Evolutionary conservation across 2,888 invertebrate species (phyloP).

Genomic region (Patella caerulea): DNA sequence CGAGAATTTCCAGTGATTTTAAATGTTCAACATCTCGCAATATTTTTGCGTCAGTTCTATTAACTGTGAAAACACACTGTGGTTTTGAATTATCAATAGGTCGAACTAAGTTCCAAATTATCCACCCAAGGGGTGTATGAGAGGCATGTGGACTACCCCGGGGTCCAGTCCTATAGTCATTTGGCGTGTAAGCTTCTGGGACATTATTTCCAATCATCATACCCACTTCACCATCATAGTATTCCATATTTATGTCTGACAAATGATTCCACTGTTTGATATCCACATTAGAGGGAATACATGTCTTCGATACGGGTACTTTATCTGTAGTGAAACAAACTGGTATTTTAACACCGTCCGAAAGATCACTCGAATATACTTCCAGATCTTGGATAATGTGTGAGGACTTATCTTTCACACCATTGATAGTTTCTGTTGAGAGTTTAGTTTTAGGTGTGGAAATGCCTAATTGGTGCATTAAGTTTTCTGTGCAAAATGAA

Average conservation of each 20-base stretch:
- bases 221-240: slow-evolving; percentile 17
- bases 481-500: neutral
- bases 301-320: slow-evolving; percentile 10
- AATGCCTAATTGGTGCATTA: neutral
- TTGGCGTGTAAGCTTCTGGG: slow-evolving; percentile 22
- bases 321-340: slow-evolving; percentile 5
- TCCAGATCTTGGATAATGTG: neutral
- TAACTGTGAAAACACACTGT: neutral
- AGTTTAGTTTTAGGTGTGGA: neutral
- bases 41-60: neutral
- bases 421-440: neutral
- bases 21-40: slow-evolving; percentile 5
- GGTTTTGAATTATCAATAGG: too few relatives aligned
- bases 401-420: neutral
- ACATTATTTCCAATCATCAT: slow-evolving; percentile 19
- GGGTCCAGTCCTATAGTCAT: slow-evolving; percentile 16
- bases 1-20: neutral
- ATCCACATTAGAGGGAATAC: slow-evolving; percentile 17
- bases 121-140: slow-evolving; percentile 20
- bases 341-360: neutral
- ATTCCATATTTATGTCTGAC: neutral
- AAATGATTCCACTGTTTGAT: slow-evolving; percentile 21
- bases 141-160: slow-evolving; percentile 19
- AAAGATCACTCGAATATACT: neutral
- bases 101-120: neutral